phyloP scores from a whole-genome alignment of 2,113 vertebrate species.

The Siphamia tubifer region DNA sequence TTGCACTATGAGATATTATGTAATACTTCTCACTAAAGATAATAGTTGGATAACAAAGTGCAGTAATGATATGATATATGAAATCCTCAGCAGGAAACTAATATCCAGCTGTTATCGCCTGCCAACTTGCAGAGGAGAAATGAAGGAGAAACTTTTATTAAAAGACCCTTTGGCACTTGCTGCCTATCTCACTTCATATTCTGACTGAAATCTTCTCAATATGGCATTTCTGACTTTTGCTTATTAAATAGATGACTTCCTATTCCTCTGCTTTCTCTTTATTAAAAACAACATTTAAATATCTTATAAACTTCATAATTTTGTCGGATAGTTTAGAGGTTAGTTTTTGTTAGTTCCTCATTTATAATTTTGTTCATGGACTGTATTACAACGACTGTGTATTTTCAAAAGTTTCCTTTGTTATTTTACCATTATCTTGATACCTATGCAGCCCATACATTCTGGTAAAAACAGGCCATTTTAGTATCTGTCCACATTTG shows the following conservation, averaged over 20 bases:
- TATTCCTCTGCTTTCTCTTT: background rate
- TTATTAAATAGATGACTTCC: slow-evolving; percentile 37
- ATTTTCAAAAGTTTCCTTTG: no score
- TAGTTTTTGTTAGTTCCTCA: no score
- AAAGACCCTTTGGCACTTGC: slow-evolving; percentile 46
- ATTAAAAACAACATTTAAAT: background rate
- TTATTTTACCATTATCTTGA: no score
- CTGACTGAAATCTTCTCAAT: slow-evolving; percentile 36
- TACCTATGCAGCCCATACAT: no score
- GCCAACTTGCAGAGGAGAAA: slow-evolving; percentile 50
- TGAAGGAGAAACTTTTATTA: slow-evolving; percentile 65
- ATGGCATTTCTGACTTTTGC: slow-evolving; percentile 35
- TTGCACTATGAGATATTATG: slow-evolving; percentile 11
- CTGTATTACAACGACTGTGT: no score
- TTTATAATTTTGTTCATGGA: no score
- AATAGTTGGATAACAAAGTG: slow-evolving; percentile 51
- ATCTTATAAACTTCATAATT: background rate
- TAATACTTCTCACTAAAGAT: slow-evolving; percentile 37
- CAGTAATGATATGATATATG: slow-evolving; percentile 56
- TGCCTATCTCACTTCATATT: slow-evolving; percentile 44
- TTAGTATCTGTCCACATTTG: no score
- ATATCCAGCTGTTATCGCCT: slow-evolving; percentile 59
- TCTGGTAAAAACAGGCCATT: no score
- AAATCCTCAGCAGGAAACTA: slow-evolving; percentile 58
- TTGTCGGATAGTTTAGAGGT: no score